A percentile compares a stretch with the other conserved stretches of the same genome.
Evolutionary conservation across 1,140 invertebrate genomes (phyloP).

Genomic region (Bombus confusus): DNA sequence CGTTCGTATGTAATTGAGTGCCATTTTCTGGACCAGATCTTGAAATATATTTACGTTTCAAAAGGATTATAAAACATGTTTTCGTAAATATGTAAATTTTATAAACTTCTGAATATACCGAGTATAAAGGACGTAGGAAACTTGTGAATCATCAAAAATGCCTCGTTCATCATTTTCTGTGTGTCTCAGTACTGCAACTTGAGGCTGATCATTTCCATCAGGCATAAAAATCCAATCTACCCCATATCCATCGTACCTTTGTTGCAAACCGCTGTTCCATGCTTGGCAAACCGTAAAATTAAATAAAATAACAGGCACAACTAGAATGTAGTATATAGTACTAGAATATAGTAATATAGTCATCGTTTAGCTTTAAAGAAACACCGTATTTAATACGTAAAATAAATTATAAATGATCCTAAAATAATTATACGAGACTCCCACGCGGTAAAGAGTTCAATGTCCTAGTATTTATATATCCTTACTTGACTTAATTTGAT

Average conservation of each 20-base stretch:
- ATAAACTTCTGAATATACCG: conserved; percentile 67
- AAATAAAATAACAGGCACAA: neutral
- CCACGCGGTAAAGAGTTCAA: neutral
- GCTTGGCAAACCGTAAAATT: neutral
- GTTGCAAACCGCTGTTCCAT: conserved; percentile 70
- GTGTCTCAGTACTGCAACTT: conserved; percentile 82
- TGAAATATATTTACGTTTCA: conserved; percentile 46
- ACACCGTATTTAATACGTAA: neutral
- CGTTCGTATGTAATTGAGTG: conserved; percentile 71
- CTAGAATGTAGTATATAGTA: neutral
- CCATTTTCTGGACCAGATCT: conserved; percentile 76
- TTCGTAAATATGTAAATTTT: neutral
- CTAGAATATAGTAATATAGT: neutral
- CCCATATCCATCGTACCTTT: conserved; percentile 82
- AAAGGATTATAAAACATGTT: conserved; percentile 6
- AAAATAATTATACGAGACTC: neutral
- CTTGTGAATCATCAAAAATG: conserved; percentile 68
- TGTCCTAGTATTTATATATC: neutral
- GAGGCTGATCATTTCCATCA: conserved; percentile 84
- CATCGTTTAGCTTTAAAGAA: conserved; percentile 4
- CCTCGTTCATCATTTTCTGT: conserved; percentile 62
- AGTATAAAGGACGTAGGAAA: conserved; percentile 77
- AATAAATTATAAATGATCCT: neutral
- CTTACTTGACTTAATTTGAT: neutral
- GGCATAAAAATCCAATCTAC: conserved; percentile 87